phyloP scores from a whole-genome alignment of 2,888 invertebrate species.

The Drosophila recens region DNA sequence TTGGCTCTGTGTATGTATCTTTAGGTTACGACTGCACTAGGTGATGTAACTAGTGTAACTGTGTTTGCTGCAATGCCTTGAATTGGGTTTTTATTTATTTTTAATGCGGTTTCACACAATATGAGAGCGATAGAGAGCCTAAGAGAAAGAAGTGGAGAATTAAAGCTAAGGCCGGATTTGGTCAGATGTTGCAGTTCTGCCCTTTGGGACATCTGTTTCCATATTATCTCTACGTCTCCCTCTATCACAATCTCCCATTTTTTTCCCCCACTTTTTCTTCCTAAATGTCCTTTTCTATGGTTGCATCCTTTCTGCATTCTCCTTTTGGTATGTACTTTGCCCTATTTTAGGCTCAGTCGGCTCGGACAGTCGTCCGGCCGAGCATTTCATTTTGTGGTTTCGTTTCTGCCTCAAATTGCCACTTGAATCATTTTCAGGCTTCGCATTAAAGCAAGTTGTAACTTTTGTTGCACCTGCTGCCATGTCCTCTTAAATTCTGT shows the following conservation, averaged over 20 bases:
- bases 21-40: slow-evolving; percentile 7
- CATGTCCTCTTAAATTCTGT: neutral
- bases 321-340: slow-evolving; percentile 7
- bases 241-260: neutral
- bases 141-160: neutral
- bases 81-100: slow-evolving; percentile 45
- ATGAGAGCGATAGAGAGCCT: neutral
- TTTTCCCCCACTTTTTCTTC: neutral
- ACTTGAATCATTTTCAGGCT: slow-evolving; percentile 18
- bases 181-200: slow-evolving; percentile 31
- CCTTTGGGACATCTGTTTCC: slow-evolving; percentile 18
- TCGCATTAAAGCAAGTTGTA: slow-evolving; percentile 4
- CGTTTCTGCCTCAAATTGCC: slow-evolving; percentile 19
- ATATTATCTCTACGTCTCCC: slow-evolving; percentile 1
- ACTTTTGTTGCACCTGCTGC: slow-evolving; percentile 14
- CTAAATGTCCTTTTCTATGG: neutral
- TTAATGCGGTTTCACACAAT: slow-evolving; percentile 25
- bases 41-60: slow-evolving; percentile 42
- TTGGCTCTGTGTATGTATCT: neutral
- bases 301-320: neutral
- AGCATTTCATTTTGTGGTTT: slow-evolving; percentile 21
- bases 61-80: slow-evolving; percentile 20
- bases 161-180: slow-evolving; percentile 29
- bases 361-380: neutral
- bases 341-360: slow-evolving; percentile 1